Evolutionary conservation across 1,140 invertebrate genomes (phyloP).

Genomic region (Ostrea edulis): DNA sequence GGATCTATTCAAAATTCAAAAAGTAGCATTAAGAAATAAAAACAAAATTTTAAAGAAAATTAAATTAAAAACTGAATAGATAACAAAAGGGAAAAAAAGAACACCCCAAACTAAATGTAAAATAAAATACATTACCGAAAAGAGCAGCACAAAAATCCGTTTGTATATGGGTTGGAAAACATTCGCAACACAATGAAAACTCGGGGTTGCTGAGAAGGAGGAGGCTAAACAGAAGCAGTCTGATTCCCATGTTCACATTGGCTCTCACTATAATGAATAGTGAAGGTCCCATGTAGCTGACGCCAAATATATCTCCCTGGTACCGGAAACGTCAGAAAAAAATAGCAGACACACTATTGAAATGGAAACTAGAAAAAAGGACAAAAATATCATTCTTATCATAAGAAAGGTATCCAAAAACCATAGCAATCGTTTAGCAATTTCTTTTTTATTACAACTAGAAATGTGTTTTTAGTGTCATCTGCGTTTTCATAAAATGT

Average conservation of each 20-base stretch:
- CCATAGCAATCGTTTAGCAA: background rate
- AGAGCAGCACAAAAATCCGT: background rate
- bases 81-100: too few relatives aligned
- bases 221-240: background rate
- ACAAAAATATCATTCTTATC: background rate
- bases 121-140: constrained; percentile 6
- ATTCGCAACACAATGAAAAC: background rate
- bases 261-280: background rate
- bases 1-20: too few relatives aligned
- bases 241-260: background rate
- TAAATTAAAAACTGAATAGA: too few relatives aligned
- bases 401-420: background rate
- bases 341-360: constrained; percentile 15
- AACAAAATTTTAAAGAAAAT: too few relatives aligned
- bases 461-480: background rate
- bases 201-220: background rate
- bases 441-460: too few relatives aligned
- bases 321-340: constrained; percentile 18
- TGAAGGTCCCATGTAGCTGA: background rate
- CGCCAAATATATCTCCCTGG: constrained; percentile 1
- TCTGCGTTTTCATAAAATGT: background rate
- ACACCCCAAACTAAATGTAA: background rate
- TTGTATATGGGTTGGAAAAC: background rate
- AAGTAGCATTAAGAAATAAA: too few relatives aligned
- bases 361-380: background rate